phyloP scores from a whole-genome alignment of 2,797 vertebrate genomes.

The Columba guinea region DNA sequence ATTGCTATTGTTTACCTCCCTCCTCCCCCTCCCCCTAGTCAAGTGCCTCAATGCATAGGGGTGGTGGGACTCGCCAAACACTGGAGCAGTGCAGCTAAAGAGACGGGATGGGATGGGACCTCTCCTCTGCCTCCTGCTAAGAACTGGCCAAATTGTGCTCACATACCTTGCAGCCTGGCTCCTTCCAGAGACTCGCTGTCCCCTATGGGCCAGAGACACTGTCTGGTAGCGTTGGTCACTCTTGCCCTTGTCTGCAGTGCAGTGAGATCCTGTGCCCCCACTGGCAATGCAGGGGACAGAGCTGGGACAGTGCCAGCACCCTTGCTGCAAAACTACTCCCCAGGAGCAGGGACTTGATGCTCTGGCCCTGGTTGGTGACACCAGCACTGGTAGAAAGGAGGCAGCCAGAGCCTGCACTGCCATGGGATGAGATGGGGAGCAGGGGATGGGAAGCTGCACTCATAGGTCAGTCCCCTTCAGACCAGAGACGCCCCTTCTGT shows the following conservation, averaged over 20 bases:
- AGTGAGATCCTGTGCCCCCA: not conserved
- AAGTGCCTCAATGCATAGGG: not conserved
- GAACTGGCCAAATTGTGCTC: not conserved
- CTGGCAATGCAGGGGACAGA: not conserved
- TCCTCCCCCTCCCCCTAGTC: too few relatives aligned
- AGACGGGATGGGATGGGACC: not conserved
- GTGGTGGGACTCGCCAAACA: not conserved
- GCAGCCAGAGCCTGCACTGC: not conserved
- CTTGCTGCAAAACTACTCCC: not conserved
- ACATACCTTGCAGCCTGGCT: not conserved
- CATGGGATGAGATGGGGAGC: not conserved
- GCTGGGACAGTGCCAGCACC: not conserved
- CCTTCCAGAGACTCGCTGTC: not conserved
- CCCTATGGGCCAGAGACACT: accelerated
- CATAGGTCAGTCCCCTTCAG: not conserved
- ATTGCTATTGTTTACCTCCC: not conserved
- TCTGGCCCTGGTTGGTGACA: not conserved
- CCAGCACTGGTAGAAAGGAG: not conserved
- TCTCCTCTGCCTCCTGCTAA: not conserved
- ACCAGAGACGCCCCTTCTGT: not conserved
- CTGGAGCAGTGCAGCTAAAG: not conserved
- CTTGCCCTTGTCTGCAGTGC: not conserved
- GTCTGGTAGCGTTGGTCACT: accelerated
- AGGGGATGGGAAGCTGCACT: not conserved
- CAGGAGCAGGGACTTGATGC: not conserved